Conservation (phyloP, 2,888 invertebrate species). For the Resseliella maxima region DNA sequence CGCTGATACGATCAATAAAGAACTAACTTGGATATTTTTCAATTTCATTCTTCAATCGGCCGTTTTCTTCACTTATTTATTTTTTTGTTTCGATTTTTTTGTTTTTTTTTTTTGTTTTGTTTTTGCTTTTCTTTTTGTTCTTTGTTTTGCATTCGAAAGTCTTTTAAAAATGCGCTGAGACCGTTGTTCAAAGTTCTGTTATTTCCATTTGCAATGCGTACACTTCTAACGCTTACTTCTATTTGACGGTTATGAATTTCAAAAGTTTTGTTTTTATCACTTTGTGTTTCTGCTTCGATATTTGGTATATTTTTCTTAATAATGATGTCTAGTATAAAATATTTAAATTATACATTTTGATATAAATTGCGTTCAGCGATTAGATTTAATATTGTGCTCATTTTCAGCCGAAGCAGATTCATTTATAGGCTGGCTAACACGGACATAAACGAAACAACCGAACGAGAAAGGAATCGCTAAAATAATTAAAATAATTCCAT, state of each 20-base stretch:
- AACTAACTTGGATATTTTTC: neutral
- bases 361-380: conserved; percentile 2
- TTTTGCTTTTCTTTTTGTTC: neutral
- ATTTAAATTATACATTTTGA: conserved; percentile 17
- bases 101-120: neutral
- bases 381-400: conserved; percentile 41
- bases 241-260: neutral
- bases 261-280: neutral
- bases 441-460: neutral
- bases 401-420: neutral
- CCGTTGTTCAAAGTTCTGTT: neutral
- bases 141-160: neutral
- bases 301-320: too few relatives aligned
- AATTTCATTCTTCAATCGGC: neutral
- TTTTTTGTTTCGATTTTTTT: neutral
- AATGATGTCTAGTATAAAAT: neutral
- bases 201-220: neutral
- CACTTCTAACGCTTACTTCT: neutral
- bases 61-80: neutral
- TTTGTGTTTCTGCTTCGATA: neutral
- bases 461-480: neutral
- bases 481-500: conserved; percentile 54
- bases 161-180: neutral
- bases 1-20: neutral
- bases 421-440: neutral